Evolutionary conservation across 2,888 invertebrate species (phyloP), one percentile per base, ranked within the genome.

Genomic region (Strigamia maritima): DNA sequence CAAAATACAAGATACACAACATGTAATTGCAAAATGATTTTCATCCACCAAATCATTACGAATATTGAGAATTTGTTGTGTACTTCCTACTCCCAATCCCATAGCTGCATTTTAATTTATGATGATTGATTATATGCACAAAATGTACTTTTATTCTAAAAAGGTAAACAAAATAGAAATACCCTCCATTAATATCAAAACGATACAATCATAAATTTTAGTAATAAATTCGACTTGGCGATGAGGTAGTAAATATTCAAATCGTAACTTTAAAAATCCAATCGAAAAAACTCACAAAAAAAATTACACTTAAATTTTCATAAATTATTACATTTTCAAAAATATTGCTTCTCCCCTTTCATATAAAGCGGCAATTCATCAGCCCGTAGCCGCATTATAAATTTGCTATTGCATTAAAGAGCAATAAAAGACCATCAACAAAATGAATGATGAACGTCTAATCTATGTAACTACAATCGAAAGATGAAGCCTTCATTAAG

Each of bases 361-460:
- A 70, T 70, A 28, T 70, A 26, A 70, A 70, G 28, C 24, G 70
- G 70, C 70, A 70, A 70, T 70, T 70, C 70, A 70, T 70, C 70
- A 70, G n/a, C 70, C 28, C 26, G 70, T 70, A 28, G 70, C 70
- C 70, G 70, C n/a, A 70, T 70, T 70, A 70, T 26, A 70, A 70
- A 70, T 70, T 70, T 28, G 26, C 28, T n/a, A 70, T 70, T 70
- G 70, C 70, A 70, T 70, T 70, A 70, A 70, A 70, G 70, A 70
- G 70, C 70, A 70, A 70, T 70, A 70, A 70, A 70, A 70, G 70
- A 70, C 24, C 70, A 70, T 70, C 70, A 70, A 70, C 70, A 70
- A 70, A 70, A 70, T 70, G 70, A 28, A 70, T 70, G 70, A 70
- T 70, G 70, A 28, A 70, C 70, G 70, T 12, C 70, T 70, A 26